Conservation (phyloP, 2,888 invertebrate species). For the Syrista parreyssii region DNA sequence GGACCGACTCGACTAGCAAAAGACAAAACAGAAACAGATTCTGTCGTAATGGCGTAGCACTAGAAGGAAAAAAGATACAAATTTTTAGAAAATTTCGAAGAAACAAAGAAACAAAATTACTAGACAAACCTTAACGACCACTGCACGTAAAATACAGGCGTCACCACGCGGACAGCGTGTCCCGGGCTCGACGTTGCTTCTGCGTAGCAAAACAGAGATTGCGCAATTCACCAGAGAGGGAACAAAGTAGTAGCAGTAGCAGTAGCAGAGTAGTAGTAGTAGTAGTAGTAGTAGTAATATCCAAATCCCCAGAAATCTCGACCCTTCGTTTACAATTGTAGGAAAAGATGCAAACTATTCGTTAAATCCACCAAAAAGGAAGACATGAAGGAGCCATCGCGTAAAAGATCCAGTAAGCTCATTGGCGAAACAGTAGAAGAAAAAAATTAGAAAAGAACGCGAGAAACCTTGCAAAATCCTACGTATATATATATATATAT, state of each 20-base stretch:
- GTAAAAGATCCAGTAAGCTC: background rate
- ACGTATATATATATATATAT: background rate
- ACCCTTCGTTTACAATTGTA: background rate
- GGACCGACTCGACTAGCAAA: background rate
- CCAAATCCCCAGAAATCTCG: background rate
- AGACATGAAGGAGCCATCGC: background rate
- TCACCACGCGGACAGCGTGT: background rate
- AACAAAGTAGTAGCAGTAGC: background rate
- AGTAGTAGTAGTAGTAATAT: no score
- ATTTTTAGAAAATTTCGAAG: background rate
- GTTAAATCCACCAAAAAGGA: background rate
- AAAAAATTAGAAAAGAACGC: background rate
- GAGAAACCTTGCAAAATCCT: background rate
- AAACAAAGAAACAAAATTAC: background rate
- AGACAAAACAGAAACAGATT: background rate
- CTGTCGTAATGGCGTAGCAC: background rate
- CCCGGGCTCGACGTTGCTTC: background rate
- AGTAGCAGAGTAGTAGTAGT: background rate
- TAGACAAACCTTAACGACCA: background rate
- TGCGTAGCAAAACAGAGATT: background rate
- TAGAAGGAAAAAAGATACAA: background rate
- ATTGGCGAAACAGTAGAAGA: background rate
- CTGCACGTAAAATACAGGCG: background rate
- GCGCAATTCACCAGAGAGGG: background rate
- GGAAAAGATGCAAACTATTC: background rate